Conservation (phyloP, 2,797 vertebrate species). For the Danio tinwini region DNA sequence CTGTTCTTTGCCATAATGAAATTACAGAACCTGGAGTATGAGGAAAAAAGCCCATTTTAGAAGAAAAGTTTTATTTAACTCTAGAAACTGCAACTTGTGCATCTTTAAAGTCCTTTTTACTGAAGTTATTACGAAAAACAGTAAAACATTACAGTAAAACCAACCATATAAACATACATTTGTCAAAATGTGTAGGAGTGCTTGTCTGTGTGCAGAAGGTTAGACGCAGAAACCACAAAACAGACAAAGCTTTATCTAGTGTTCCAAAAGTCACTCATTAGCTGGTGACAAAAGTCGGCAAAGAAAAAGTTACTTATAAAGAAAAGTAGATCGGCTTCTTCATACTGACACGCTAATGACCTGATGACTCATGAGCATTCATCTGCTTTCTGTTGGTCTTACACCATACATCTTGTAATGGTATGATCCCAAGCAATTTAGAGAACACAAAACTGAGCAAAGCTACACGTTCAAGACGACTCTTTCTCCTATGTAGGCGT, state of each 20-base stretch:
- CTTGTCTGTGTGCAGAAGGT: not conserved
- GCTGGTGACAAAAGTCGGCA: slow-evolving; percentile 15
- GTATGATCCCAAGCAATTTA: slow-evolving; percentile 17
- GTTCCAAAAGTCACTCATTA: slow-evolving; percentile 32
- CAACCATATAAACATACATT: too few relatives aligned
- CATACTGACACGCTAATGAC: slow-evolving; percentile 25
- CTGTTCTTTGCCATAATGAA: too few relatives aligned
- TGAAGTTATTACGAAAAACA: too few relatives aligned
- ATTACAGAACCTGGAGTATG: too few relatives aligned
- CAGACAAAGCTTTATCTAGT: not conserved
- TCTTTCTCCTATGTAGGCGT: slow-evolving; percentile 8
- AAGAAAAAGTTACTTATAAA: slow-evolving; percentile 20
- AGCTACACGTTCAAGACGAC: not conserved
- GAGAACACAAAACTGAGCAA: not conserved
- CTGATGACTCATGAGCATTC: slow-evolving; percentile 40
- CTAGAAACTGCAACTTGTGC: too few relatives aligned
- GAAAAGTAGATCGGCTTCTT: slow-evolving; percentile 30
- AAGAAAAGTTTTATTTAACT: too few relatives aligned
- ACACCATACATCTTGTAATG: slow-evolving; percentile 7
- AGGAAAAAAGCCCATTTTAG: too few relatives aligned
- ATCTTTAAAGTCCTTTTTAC: too few relatives aligned
- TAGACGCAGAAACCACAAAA: not conserved
- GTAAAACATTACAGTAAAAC: too few relatives aligned
- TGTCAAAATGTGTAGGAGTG: not conserved
- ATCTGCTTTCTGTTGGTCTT: slow-evolving; percentile 25